A percentile compares a stretch with the other conserved stretches of the same genome.
phyloP scores from a whole-genome alignment of 2,888 invertebrate species.

The Drosophila dives region DNA sequence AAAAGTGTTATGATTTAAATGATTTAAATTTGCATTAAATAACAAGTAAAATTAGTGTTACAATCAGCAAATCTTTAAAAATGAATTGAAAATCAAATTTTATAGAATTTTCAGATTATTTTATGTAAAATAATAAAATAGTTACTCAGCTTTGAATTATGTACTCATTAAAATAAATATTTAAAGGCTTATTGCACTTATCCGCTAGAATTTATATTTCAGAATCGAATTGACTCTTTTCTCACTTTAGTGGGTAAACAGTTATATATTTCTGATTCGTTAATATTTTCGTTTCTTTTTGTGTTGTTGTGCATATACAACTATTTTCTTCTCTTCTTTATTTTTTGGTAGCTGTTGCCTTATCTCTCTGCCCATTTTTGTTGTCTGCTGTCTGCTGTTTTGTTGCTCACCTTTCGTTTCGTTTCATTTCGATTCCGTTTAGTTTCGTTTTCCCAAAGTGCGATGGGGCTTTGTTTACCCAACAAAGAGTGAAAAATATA shows the following conservation, averaged over 20 bases:
- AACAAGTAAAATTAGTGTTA: background rate
- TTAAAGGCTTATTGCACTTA: no score
- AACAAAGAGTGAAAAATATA: constrained; percentile 56
- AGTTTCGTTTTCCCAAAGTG: constrained; percentile 50
- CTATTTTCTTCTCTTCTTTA: constrained; percentile 13
- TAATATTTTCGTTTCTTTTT: constrained; percentile 7
- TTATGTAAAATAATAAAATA: background rate
- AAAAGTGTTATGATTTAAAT: background rate
- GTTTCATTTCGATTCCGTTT: constrained; percentile 34
- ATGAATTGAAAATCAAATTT: background rate
- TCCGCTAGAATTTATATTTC: background rate
- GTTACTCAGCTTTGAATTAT: background rate
- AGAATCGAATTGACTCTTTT: background rate
- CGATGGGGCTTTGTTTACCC: constrained; percentile 69
- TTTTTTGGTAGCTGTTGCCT: constrained; percentile 51
- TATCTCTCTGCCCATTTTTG: constrained; percentile 54
- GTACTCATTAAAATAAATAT: background rate
- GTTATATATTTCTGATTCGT: constrained; percentile 19
- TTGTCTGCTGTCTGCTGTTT: constrained; percentile 11
- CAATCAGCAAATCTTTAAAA: background rate
- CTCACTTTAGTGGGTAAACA: constrained; percentile 8
- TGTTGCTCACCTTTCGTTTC: constrained; percentile 63
- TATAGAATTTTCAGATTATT: background rate
- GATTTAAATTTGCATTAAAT: background rate
- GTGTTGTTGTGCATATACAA: constrained; percentile 20